Evolutionary conservation across 2,888 invertebrate species (phyloP).

Genomic region (Cactoblastis cactorum): DNA sequence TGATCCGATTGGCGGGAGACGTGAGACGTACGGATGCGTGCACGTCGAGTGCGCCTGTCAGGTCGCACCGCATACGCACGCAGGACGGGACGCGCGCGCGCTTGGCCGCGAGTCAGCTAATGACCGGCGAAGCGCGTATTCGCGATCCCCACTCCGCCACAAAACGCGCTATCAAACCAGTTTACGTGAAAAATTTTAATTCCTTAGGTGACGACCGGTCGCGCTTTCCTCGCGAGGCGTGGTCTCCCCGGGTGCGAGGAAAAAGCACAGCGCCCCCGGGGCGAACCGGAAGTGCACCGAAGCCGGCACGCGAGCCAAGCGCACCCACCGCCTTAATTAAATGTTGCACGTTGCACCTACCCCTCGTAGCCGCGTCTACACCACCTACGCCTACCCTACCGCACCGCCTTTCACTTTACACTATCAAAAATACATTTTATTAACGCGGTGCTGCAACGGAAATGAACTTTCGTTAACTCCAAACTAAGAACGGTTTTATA

Average conservation of each 20-base stretch:
- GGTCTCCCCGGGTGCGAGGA: conserved; percentile 56
- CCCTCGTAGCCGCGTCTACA: conserved; percentile 35
- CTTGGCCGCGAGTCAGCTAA: conserved; percentile 66
- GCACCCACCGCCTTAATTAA: conserved; percentile 75
- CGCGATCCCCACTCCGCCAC: conserved; percentile 73
- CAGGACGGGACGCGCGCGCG: conserved; percentile 63
- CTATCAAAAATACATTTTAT: conserved; percentile 32
- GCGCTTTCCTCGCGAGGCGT: conserved; percentile 64
- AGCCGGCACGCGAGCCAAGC: conserved; percentile 71
- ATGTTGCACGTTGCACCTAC: conserved; percentile 66
- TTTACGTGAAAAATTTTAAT: conserved; percentile 78
- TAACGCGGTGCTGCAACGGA: conserved; percentile 12
- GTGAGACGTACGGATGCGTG: conserved; percentile 24
- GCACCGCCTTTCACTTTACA: conserved; percentile 31
- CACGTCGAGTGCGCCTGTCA: conserved; percentile 28
- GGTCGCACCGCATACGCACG: conserved; percentile 50
- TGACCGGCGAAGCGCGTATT: conserved; percentile 73
- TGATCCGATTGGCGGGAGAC: conserved; percentile 31
- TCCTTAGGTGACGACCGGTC: conserved; percentile 72
- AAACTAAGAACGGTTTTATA: not conserved
- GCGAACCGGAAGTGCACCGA: conserved; percentile 72
- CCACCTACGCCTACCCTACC: conserved; percentile 23
- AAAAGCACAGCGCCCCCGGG: conserved; percentile 72
- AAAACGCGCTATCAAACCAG: conserved; percentile 76
- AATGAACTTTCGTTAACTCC: conserved; percentile 6